Conservation (phyloP, 2,888 invertebrate genomes). For the Rhagonycha fulva region DNA sequence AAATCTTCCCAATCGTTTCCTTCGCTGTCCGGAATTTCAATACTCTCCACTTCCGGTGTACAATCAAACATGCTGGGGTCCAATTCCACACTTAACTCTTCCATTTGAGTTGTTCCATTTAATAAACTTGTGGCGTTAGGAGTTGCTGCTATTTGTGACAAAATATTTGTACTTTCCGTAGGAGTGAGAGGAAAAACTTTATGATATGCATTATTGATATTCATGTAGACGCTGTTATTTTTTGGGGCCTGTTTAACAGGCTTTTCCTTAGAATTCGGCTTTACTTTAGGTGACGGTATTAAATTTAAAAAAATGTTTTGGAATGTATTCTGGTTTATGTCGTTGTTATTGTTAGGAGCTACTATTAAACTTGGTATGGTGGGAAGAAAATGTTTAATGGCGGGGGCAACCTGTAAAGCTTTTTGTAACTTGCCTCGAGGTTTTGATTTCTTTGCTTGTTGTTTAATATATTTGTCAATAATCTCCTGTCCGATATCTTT, state of each 20-base stretch:
- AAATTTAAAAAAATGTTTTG: conserved; percentile 50
- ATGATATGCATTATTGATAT: conserved; percentile 47
- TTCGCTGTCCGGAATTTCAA: conserved; percentile 13
- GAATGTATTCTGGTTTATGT: conserved; percentile 37
- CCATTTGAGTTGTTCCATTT: conserved; percentile 22
- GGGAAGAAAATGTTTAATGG: conserved; percentile 5
- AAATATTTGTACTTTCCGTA: conserved; percentile 13
- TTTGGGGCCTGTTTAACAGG: background rate
- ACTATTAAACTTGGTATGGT: conserved; percentile 15
- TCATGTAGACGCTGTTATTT: conserved; percentile 45
- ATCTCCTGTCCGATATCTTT: conserved; percentile 9
- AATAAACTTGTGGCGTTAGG: background rate
- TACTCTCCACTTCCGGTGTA: conserved; percentile 21
- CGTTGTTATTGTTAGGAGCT: conserved; percentile 5
- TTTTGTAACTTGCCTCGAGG: background rate
- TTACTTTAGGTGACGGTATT: conserved; percentile 36
- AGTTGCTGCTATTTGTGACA: background rate
- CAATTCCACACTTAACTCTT: conserved; percentile 52
- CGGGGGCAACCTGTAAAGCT: conserved; percentile 9
- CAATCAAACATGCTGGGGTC: conserved; percentile 48
- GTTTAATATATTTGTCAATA: conserved; percentile 22
- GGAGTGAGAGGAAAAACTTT: conserved; percentile 42
- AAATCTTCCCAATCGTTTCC: conserved; percentile 48
- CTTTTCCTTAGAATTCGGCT: background rate
- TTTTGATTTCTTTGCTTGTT: conserved; percentile 10